Conservation (phyloP, 2,113 vertebrate genomes). For the Colistium nudipinnis region DNA sequence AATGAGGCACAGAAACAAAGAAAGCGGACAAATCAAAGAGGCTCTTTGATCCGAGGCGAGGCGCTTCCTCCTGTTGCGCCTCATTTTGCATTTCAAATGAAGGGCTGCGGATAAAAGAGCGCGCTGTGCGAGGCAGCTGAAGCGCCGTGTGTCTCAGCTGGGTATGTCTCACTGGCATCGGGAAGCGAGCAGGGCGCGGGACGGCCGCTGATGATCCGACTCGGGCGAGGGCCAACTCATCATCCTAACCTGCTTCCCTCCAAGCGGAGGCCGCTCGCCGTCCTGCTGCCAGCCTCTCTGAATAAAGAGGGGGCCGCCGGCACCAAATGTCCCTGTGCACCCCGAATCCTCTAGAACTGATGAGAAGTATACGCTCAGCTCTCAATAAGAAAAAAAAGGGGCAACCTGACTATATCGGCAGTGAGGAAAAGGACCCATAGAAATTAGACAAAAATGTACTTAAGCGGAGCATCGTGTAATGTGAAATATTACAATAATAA, state of each 20-base stretch:
- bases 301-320: conserved; percentile 40
- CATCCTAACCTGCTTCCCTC: conserved; percentile 35
- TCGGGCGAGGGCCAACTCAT: conserved; percentile 50
- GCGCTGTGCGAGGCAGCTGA: conserved; percentile 72
- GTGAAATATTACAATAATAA: no score
- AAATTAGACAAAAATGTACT: conserved; percentile 4
- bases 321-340: conserved; percentile 42
- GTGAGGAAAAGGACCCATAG: background rate
- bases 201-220: conserved; percentile 64
- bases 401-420: background rate
- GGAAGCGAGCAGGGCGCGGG: conserved; percentile 45
- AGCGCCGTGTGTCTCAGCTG: conserved; percentile 68
- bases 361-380: conserved; percentile 6
- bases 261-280: conserved; percentile 36
- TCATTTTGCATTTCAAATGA: conserved; percentile 83
- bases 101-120: conserved; percentile 72
- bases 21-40: conserved; percentile 68
- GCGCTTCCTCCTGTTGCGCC: conserved; percentile 75
- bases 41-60: conserved; percentile 75
- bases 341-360: conserved; percentile 14
- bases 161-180: conserved; percentile 60
- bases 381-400: conserved; percentile 10
- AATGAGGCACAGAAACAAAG: conserved; percentile 28
- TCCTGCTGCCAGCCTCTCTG: conserved; percentile 57
- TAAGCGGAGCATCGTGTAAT: no score